Percentiles rank a stretch among this genome's conserved stretches.
phyloP scores from a whole-genome alignment of 2,113 vertebrate species.

The Colaptes auratus region DNA sequence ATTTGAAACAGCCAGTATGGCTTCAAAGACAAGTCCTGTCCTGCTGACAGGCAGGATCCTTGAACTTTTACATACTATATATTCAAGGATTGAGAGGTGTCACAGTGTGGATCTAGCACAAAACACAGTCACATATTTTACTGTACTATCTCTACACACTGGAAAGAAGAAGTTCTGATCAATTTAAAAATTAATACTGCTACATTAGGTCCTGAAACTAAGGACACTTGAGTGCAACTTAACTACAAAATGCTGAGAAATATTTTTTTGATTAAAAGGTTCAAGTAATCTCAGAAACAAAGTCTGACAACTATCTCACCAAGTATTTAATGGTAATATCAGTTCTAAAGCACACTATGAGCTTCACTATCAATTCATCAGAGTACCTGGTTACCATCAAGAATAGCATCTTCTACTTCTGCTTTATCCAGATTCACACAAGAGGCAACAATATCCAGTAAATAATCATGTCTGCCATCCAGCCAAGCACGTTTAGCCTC shows the following conservation, averaged over 20 bases:
- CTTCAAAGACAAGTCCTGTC: too few relatives aligned
- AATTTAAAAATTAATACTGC: neutral
- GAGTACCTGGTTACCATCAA: slow-evolving; percentile 90
- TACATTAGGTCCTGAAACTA: neutral
- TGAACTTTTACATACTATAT: neutral
- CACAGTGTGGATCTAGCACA: neutral
- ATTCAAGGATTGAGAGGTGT: neutral
- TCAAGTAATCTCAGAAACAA: neutral
- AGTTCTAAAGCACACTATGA: neutral
- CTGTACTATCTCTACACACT: neutral
- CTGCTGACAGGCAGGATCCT: neutral
- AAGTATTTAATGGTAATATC: neutral
- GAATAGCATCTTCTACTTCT: slow-evolving; percentile 89
- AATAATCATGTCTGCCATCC: slow-evolving; percentile 89
- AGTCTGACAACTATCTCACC: neutral
- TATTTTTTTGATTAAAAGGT: neutral
- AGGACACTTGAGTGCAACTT: neutral
- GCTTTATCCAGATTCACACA: slow-evolving; percentile 85
- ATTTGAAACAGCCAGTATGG: too few relatives aligned
- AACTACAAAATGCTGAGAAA: neutral
- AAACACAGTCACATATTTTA: neutral
- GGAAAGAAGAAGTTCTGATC: neutral
- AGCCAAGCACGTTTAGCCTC: slow-evolving; percentile 87
- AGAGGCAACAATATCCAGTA: slow-evolving; percentile 84
- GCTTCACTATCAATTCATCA: neutral